Base-by-base conservation (phyloP, 64 coral and sea anemone species). In the Actinia tenebrosa region DNA sequence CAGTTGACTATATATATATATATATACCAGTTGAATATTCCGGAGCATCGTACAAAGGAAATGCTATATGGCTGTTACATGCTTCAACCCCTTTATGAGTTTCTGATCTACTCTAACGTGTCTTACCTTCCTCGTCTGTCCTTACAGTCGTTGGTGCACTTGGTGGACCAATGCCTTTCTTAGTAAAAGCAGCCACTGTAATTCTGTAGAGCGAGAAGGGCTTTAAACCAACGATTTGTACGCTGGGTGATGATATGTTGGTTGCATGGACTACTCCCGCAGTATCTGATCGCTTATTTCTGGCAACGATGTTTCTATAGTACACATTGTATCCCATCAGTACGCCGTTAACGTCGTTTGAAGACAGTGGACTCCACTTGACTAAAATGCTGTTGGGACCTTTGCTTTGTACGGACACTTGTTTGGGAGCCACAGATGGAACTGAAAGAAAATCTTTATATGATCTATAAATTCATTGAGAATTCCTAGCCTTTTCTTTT, bases 111-210 rank as follows among this genome's bases (percentile, higher is more conserved):
- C 23, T 45, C 19, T 25, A 1, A 14, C 63, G 15, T 50, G 16
- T 54, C 84, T 19, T 86, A 92, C 90, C 90, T 56, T 87, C 90
- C 27, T 92, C 90, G n/a, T 92, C 85, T 27, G 90, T 92, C 19
- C 16, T 66, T 14, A 92, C 50, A 13, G 78, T 87, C 5, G 87
- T 47, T 15, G 85, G 85, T 23, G 23, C 52, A 69, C 90, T 92
- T 1, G 9, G 14, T 2, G 85, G 90, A 54, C 90, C 90, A 54
- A 61, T 87, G 22, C 90, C 90, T 60, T 13, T 43, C 17, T 69
- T 54, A 47, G 90, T 92, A 46, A 83, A 92, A 7, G 85, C 90
- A 58, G 90, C 52, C 18, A 92, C 90, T 77, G 58, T 63, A 25
- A 92, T 61, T 18, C 72, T 68, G 54, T 92, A 92, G 16, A 45